Conservation (phyloP, 2,888 invertebrate genomes). For the Polylopha cassiicola region DNA sequence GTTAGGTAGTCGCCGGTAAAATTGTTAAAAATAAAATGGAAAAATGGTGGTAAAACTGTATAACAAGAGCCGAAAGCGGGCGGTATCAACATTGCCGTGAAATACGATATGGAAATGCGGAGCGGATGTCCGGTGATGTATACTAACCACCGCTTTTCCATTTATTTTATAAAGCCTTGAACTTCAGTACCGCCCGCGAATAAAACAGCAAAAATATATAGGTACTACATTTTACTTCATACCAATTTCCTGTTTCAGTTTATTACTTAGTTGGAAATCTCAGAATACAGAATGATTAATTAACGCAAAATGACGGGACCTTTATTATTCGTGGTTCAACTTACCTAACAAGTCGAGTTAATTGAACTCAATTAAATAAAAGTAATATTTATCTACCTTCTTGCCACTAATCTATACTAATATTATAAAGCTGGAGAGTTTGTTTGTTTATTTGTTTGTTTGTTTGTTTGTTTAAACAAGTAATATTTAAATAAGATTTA, state of each 20-base stretch:
- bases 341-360: no score
- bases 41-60: slow-evolving; percentile 5
- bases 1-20: no score
- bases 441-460: no score
- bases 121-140: slow-evolving; percentile 57
- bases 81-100: slow-evolving; percentile 34
- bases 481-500: no score
- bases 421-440: no score
- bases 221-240: slow-evolving; percentile 13
- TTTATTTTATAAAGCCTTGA: slow-evolving; percentile 45
- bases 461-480: no score
- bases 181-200: slow-evolving; percentile 31
- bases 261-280: slow-evolving; percentile 14
- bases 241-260: slow-evolving; percentile 19
- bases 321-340: no score
- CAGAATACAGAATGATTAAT: slow-evolving; percentile 7
- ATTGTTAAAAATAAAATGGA: slow-evolving; percentile 7
- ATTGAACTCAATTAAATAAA: no score
- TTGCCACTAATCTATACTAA: no score
- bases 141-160: slow-evolving; percentile 37
- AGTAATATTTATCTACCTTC: no score
- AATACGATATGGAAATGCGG: slow-evolving; percentile 49
- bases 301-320: no score
- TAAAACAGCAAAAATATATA: slow-evolving; percentile 26
- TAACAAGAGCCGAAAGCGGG: slow-evolving; percentile 26